phyloP scores from a whole-genome alignment of 2,888 invertebrate species.

The Acrocyrtus sp. region DNA sequence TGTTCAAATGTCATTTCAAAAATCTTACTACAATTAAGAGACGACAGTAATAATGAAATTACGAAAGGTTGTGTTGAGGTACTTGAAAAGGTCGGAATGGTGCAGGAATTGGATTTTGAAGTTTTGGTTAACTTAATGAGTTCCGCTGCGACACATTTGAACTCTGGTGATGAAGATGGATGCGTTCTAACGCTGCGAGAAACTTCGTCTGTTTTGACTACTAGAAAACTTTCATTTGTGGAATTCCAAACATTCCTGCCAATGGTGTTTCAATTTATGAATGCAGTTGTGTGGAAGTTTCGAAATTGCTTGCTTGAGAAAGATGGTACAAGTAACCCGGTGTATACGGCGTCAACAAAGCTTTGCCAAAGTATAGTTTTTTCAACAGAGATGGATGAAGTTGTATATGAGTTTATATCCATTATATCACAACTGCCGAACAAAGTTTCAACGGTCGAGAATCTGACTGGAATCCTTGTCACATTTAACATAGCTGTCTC shows the following conservation, averaged over 20 bases:
- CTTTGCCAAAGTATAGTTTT: slow-evolving; percentile 40
- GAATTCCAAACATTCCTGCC: slow-evolving; percentile 41
- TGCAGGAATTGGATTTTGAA: slow-evolving; percentile 15
- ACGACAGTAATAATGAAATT: slow-evolving; percentile 12
- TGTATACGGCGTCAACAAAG: slow-evolving; percentile 15
- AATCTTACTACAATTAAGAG: slow-evolving; percentile 22
- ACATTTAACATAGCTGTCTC: slow-evolving; percentile 21
- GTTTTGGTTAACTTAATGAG: slow-evolving; percentile 19
- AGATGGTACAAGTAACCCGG: neutral
- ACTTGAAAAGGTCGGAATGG: neutral
- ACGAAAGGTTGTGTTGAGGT: slow-evolving; percentile 7
- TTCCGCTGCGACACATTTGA: slow-evolving; percentile 10
- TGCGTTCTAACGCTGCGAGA: slow-evolving; percentile 35
- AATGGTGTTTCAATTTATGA: slow-evolving; percentile 34
- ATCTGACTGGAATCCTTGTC: slow-evolving; percentile 17
- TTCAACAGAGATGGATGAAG: slow-evolving; percentile 37
- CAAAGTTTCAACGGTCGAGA: neutral
- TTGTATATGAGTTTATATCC: slow-evolving; percentile 50
- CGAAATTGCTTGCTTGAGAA: neutral
- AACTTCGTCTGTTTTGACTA: slow-evolving; percentile 31
- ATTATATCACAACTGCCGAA: slow-evolving; percentile 30
- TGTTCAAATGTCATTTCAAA: slow-evolving; percentile 8
- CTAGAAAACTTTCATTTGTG: slow-evolving; percentile 33
- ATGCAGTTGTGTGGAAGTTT: slow-evolving; percentile 27
- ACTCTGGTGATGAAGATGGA: slow-evolving; percentile 20